phyloP scores from a whole-genome alignment of 2,797 vertebrate species.

The Chaetophractus vellerosus region DNA sequence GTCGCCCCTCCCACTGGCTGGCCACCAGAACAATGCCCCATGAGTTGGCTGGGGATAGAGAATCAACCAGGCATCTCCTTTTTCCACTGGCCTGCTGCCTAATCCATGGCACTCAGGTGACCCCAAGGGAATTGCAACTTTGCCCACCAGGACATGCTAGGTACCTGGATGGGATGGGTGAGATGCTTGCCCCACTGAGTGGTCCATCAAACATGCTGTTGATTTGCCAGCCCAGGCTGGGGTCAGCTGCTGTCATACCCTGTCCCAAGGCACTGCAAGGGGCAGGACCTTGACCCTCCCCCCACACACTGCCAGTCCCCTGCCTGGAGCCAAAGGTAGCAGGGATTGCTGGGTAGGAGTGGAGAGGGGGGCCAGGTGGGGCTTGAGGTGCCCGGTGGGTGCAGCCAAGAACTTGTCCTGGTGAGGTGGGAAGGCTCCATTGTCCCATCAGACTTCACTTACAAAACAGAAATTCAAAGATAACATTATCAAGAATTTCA shows the following conservation, averaged over 20 bases:
- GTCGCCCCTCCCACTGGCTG: too few relatives aligned
- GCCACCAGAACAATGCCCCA: neutral
- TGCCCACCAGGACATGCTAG: too few relatives aligned
- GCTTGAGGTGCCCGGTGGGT: neutral
- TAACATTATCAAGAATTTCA: neutral
- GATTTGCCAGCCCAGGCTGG: neutral
- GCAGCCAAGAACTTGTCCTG: neutral
- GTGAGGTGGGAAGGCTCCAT: too few relatives aligned
- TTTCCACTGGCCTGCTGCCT: neutral
- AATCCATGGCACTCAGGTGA: neutral
- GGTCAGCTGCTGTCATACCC: neutral
- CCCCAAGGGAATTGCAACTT: neutral
- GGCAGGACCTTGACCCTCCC: too few relatives aligned
- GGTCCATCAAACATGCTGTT: neutral
- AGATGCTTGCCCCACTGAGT: neutral
- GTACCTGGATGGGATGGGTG: neutral
- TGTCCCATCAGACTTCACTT: neutral
- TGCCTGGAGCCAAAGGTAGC: neutral
- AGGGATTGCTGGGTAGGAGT: too few relatives aligned
- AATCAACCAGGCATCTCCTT: neutral
- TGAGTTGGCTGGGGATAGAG: rapidly evolving
- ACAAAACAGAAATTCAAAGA: neutral
- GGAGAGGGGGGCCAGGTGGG: neutral
- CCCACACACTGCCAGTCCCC: neutral
- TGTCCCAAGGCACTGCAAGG: neutral